Evolutionary conservation across 2,888 invertebrate species (phyloP).

Genomic region (Calliopum simillimum): DNA sequence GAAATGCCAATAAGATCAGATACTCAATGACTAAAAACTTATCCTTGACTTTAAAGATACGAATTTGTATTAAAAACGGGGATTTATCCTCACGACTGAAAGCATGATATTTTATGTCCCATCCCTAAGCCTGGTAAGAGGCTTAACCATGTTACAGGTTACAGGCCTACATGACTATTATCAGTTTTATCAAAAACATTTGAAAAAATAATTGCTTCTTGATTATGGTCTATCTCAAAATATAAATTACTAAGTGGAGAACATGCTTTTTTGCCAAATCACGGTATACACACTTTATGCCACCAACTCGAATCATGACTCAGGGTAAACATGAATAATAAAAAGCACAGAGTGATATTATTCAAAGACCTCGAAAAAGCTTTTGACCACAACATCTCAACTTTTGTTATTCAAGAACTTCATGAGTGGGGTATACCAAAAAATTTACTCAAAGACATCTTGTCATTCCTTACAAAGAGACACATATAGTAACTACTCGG

Average conservation of each 20-base stretch:
- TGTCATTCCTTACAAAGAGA: conserved; percentile 18
- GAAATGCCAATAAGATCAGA: conserved; percentile 5
- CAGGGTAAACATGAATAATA: neutral
- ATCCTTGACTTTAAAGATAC: neutral
- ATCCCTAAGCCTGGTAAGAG: conserved; percentile 31
- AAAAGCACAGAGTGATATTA: conserved; percentile 12
- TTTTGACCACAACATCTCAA: conserved; percentile 11
- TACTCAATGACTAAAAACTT: conserved; percentile 27
- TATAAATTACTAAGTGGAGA: neutral
- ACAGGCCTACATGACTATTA: conserved; percentile 28
- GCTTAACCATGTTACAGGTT: conserved; percentile 6
- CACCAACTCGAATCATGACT: conserved; percentile 13
- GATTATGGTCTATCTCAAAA: conserved; percentile 2
- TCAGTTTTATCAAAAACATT: conserved; percentile 28
- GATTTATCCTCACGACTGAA: conserved; percentile 33
- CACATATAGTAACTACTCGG: conserved; percentile 20
- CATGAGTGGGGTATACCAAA: conserved; percentile 7
- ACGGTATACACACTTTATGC: too few species aligned
- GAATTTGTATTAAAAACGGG: conserved; percentile 17
- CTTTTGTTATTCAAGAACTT: neutral
- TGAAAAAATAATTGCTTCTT: conserved; percentile 15
- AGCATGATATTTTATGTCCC: conserved; percentile 5
- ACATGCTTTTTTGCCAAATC: too few species aligned
- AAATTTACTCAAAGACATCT: neutral
- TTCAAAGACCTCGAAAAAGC: conserved; percentile 30